These are phyloP conservation scores for Drosophila obscura DNA, from an alignment of 1,140 invertebrate species.

Conservation along the genomic window DNA sequence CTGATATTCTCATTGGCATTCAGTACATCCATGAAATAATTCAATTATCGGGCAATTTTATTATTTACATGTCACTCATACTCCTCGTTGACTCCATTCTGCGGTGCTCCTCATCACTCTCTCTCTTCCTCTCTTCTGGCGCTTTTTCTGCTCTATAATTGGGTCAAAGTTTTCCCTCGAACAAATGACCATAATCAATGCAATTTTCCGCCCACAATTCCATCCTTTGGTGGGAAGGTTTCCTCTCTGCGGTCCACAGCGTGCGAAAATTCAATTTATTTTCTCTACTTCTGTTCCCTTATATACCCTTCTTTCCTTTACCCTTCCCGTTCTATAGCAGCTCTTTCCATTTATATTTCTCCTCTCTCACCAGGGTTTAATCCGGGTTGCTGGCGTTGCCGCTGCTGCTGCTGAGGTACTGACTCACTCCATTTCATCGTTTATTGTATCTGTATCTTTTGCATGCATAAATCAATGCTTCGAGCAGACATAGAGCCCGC, in stretches of 20 bases:
- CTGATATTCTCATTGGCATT: too few species aligned
- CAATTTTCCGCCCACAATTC: constrained; percentile 3
- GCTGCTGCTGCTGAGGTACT: constrained; percentile 29
- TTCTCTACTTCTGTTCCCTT: background rate
- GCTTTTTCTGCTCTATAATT: constrained; percentile 21
- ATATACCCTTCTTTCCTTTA: background rate
- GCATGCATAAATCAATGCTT: constrained; percentile 67
- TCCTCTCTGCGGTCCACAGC: background rate
- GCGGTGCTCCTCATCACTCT: background rate
- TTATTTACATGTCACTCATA: constrained; percentile 2
- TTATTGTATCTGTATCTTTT: constrained; percentile 47
- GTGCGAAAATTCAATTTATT: constrained; percentile 43
- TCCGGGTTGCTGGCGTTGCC: too few species aligned
- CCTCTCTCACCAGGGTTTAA: too few species aligned
- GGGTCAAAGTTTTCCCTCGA: constrained; percentile 37
- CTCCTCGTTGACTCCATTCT: constrained; percentile 18
- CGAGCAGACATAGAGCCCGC: constrained; percentile 5
- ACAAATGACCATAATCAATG: constrained; percentile 34
- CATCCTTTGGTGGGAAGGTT: background rate
- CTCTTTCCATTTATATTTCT: too few species aligned
- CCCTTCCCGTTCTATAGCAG: constrained; percentile 1
- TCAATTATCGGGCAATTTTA: constrained; percentile 3
- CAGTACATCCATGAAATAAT: background rate
- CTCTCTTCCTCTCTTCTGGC: background rate
- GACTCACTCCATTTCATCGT: constrained; percentile 64